A percentile compares a stretch with the other conserved stretches of the same genome.
Evolutionary conservation across 1,140 invertebrate genomes (phyloP).

Genomic region (Potamilus streckersoni): DNA sequence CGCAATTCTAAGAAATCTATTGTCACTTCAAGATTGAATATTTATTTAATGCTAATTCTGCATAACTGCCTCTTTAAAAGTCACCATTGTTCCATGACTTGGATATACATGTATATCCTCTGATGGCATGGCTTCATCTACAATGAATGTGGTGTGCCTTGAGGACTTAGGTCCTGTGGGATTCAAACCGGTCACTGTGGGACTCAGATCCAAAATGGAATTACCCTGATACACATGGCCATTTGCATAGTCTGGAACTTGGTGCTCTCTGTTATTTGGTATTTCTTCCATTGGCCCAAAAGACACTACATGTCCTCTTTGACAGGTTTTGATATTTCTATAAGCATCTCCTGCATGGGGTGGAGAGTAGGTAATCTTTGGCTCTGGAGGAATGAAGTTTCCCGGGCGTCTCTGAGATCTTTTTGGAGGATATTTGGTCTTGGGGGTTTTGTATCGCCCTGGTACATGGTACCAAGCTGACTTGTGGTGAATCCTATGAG

Average conservation of each 20-base stretch:
- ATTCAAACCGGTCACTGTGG: slow-evolving; percentile 20
- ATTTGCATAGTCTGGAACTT: not conserved
- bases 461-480: slow-evolving; percentile 64
- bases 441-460: slow-evolving; percentile 48
- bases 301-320: slow-evolving; percentile 11
- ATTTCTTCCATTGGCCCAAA: slow-evolving; percentile 14
- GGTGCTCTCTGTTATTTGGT: not conserved
- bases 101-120: slow-evolving; percentile 12
- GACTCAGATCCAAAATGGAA: slow-evolving; percentile 1
- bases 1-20: too few relatives aligned
- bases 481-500: slow-evolving; percentile 43
- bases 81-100: slow-evolving; percentile 10
- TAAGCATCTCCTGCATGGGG: slow-evolving; percentile 27
- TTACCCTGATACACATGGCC: not conserved
- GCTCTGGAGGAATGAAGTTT: slow-evolving; percentile 19
- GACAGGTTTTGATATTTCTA: slow-evolving; percentile 27
- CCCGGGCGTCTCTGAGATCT: slow-evolving; percentile 47
- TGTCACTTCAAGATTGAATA: too few relatives aligned
- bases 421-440: slow-evolving; percentile 44
- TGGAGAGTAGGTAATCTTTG: slow-evolving; percentile 9
- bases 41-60: slow-evolving; percentile 8
- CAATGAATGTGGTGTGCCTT: slow-evolving; percentile 18
- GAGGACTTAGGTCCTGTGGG: slow-evolving; percentile 10
- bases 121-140: slow-evolving; percentile 19
- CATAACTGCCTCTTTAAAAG: slow-evolving; percentile 28